A percentile compares a stretch with the other conserved stretches of the same genome.
phyloP scores from a whole-genome alignment of 2,113 vertebrate genomes.

The Daphoenositta chrysoptera region DNA sequence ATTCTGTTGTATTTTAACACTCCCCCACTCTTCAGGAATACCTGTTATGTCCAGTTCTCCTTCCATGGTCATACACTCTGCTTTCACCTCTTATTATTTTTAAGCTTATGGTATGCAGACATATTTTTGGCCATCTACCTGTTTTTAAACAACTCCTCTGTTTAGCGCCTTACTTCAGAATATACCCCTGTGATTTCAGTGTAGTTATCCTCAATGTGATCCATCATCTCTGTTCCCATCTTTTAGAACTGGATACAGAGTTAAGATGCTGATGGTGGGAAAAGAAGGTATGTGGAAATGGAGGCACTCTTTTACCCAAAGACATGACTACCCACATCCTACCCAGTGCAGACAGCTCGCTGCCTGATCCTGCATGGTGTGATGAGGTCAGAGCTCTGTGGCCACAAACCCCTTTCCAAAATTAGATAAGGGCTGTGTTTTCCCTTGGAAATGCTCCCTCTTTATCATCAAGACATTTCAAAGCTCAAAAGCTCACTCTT shows the following conservation, averaged over 20 bases:
- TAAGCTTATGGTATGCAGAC: not conserved
- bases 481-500: not conserved
- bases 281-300: not conserved
- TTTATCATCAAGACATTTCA: not conserved
- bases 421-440: constrained; percentile 13
- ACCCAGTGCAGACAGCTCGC: not conserved
- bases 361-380: not conserved
- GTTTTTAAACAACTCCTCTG: not conserved
- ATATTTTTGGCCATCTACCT: not conserved
- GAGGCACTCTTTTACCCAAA: not conserved
- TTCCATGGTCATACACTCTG: not conserved
- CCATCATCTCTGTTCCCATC: not conserved
- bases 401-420: not conserved
- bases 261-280: not conserved
- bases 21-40: not conserved
- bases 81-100: not conserved
- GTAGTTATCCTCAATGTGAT: not conserved
- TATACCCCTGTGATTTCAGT: not conserved
- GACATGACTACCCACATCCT: not conserved
- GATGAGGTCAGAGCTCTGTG: not conserved
- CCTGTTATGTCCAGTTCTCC: not conserved
- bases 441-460: not conserved
- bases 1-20: constrained; percentile 2
- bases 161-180: not conserved
- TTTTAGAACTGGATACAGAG: not conserved